Percentiles rank a stretch among this genome's conserved stretches.
Evolutionary conservation across 2,113 vertebrate genomes (phyloP).

Genomic region (Brienomyrus brachyistius): DNA sequence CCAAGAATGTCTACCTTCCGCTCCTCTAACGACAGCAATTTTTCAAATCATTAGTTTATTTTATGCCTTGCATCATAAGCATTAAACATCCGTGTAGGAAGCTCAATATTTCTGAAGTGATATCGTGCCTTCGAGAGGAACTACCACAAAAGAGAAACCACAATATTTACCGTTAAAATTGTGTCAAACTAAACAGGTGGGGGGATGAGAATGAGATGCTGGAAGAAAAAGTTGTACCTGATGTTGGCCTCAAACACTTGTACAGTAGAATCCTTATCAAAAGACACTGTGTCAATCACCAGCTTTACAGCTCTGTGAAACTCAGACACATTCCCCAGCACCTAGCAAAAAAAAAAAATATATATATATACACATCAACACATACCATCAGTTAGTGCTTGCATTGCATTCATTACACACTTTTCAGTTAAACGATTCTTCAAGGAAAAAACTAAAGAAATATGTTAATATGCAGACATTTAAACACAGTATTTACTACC

Average conservation of each 20-base stretch:
- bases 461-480: neutral
- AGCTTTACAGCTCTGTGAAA: slow-evolving; percentile 91
- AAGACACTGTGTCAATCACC: slow-evolving; percentile 93
- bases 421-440: neutral
- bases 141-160: neutral
- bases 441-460: neutral
- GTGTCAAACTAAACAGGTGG: neutral
- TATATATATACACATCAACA: too few relatives aligned
- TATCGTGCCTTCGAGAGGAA: neutral
- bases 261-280: slow-evolving; percentile 95
- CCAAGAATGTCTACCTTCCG: neutral
- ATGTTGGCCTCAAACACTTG: slow-evolving; percentile 98
- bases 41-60: neutral
- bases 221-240: slow-evolving; percentile 59
- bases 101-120: neutral
- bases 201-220: neutral
- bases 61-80: neutral
- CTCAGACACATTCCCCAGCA: slow-evolving; percentile 91
- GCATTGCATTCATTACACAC: neutral
- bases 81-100: neutral
- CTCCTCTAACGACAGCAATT: neutral
- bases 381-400: neutral
- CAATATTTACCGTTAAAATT: neutral
- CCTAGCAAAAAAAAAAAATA: slow-evolving; percentile 53
- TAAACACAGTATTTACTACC: neutral